Percentiles rank a stretch among this genome's conserved stretches.
Evolutionary conservation across 2,888 invertebrate genomes (phyloP).

Genomic region (Plutella xylostella): DNA sequence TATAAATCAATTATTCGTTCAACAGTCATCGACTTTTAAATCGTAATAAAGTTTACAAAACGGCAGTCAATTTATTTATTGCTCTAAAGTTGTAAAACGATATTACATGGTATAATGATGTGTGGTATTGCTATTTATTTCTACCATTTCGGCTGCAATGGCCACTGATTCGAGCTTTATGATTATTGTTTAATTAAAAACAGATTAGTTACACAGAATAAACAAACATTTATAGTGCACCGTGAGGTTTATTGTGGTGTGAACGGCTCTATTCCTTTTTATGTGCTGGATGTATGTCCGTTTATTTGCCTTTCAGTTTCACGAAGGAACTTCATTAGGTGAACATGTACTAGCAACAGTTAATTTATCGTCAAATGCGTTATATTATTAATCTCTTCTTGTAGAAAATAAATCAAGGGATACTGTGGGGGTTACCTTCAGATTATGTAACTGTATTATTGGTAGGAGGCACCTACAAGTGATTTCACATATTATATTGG

Average conservation of each 20-base stretch:
- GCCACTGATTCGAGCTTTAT: constrained; percentile 51
- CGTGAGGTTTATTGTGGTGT: constrained; percentile 5
- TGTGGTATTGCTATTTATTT: constrained; percentile 66
- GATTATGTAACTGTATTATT: no score
- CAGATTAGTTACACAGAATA: constrained; percentile 39
- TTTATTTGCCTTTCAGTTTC: no score
- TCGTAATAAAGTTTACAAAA: constrained; percentile 67
- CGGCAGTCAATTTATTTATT: constrained; percentile 68
- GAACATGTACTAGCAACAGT: no score
- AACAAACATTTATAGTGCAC: constrained; percentile 18
- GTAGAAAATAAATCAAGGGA: no score
- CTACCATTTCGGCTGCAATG: constrained; percentile 57
- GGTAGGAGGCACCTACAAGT: no score
- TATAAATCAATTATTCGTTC: constrained; percentile 66
- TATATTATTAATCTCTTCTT: no score
- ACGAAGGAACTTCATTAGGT: no score
- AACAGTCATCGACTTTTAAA: constrained; percentile 66
- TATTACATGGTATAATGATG: constrained; percentile 66
- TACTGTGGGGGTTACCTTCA: no score
- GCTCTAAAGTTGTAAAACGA: constrained; percentile 66
- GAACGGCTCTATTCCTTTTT: background rate
- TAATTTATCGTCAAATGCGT: no score
- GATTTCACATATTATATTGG: no score
- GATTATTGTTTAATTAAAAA: constrained; percentile 57
- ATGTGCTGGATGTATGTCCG: background rate